These are phyloP conservation scores for Platysternon megacephalum DNA, from an alignment of 2,113 vertebrate species.

Conservation along the genomic window DNA sequence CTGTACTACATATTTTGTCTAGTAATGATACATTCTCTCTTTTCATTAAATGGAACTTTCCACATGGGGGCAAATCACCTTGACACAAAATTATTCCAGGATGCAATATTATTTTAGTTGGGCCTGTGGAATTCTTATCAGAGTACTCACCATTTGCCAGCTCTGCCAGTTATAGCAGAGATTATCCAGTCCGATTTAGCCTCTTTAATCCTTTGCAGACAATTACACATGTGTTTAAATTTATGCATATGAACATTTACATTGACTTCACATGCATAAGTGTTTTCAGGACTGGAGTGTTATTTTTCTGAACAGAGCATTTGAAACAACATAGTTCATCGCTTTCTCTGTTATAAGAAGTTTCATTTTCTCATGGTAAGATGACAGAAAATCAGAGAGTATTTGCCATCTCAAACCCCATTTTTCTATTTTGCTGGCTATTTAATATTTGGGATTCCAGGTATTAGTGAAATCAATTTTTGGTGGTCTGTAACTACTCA, in stretches of 20 bases:
- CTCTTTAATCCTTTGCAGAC: background rate
- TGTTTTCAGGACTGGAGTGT: background rate
- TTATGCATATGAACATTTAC: background rate
- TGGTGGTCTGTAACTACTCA: background rate
- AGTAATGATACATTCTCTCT: background rate
- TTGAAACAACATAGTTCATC: background rate
- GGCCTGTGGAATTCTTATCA: background rate
- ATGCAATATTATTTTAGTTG: background rate
- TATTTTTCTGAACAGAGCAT: background rate
- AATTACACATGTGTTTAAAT: background rate
- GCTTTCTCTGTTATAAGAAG: background rate
- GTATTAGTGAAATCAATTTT: background rate
- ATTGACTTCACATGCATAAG: background rate
- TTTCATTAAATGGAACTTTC: background rate
- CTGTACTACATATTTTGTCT: background rate
- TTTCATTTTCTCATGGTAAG: background rate
- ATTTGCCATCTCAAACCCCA: background rate
- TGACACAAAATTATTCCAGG: background rate
- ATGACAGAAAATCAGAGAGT: background rate
- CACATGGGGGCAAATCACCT: background rate
- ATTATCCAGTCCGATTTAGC: background rate
- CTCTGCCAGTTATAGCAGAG: background rate
- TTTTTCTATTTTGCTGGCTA: background rate
- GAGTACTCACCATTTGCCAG: background rate
- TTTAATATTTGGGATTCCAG: background rate